A percentile compares a stretch with the other conserved stretches of the same genome.
Evolutionary conservation across 2,797 vertebrate species (phyloP).

Genomic region (Gallinago stenura): DNA sequence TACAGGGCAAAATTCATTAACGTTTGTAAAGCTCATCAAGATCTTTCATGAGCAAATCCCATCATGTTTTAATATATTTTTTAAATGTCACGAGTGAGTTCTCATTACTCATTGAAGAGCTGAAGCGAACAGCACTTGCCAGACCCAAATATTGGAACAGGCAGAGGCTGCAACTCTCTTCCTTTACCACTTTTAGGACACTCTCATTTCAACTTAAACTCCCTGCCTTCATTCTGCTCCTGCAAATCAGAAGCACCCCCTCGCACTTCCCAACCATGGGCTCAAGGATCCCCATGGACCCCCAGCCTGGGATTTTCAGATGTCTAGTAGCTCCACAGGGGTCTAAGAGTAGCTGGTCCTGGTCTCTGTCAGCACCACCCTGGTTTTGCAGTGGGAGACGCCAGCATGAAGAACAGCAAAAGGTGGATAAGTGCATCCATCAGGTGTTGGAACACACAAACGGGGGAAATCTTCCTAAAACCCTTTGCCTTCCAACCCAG

Average conservation of each 20-base stretch:
- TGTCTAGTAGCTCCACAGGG: background rate
- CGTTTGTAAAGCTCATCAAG: conserved; percentile 57
- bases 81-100: conserved; percentile 16
- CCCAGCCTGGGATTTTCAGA: background rate
- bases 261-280: background rate
- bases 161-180: background rate
- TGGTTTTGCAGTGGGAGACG: background rate
- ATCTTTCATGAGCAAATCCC: conserved; percentile 58
- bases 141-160: conserved; percentile 10
- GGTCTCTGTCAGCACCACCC: background rate
- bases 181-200: background rate
- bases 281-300: background rate
- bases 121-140: background rate
- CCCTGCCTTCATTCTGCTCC: background rate
- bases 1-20: conserved; percentile 58
- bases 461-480: background rate
- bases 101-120: conserved; percentile 39
- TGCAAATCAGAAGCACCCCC: background rate
- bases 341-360: background rate
- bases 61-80: conserved; percentile 53
- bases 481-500: background rate
- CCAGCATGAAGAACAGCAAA: background rate
- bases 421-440: background rate
- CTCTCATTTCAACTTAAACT: background rate
- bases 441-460: background rate